Base-by-base conservation (phyloP, 2,797 vertebrate species). In the Pseudopleuronectes americanus region DNA sequence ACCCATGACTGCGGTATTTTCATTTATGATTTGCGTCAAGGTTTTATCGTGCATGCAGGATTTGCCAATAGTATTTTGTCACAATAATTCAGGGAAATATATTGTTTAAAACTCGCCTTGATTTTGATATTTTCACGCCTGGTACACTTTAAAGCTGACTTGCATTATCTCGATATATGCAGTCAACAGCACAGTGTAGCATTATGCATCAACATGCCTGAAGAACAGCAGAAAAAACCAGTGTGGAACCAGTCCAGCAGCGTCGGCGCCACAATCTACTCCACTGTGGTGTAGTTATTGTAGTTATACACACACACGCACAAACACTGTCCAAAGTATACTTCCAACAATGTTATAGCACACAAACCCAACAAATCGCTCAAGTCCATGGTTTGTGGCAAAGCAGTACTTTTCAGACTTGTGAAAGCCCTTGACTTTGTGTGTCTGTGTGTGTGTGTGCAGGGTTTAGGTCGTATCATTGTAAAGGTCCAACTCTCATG, bases 191-290 rank as follows among this genome's bases (percentile, higher is more conserved):
- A 73, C 51, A 70, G 10, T 19, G 43, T 63, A 10, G 52, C 45
- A 63, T 78, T 84, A 77, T 86, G 78, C 71, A 64, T 71, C 67
- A 53, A 67, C 62, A 79, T 61, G 58, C 68, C 58, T 31, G 22
- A 8, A 57, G 23, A 65, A 24, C 61, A 14, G 6, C 8, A 19
- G 26, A 56, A 54, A 54, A 76, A 71, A 76, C 57, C 53, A 45
- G 24, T 57, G 21, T 59, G 33, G 59, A 79, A 52, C 23, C 49
- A 36, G 64, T 74, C 65, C 67, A 68, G 52, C 16, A 47, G 71
- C 65, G 49, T 58, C 52, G 28, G 69, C 48, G 22, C 68, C 72
- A 57, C 72, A 69, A 65, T 74, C 55, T 57, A 19, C 71, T 71
- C 64, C 28, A 36, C 75, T 68, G 68, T 3, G 16, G 74, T 69